Percentiles rank a stretch among this genome's conserved stretches.
Conservation (phyloP, 2,888 invertebrate genomes). For the Spilosoma lubricipeda region DNA sequence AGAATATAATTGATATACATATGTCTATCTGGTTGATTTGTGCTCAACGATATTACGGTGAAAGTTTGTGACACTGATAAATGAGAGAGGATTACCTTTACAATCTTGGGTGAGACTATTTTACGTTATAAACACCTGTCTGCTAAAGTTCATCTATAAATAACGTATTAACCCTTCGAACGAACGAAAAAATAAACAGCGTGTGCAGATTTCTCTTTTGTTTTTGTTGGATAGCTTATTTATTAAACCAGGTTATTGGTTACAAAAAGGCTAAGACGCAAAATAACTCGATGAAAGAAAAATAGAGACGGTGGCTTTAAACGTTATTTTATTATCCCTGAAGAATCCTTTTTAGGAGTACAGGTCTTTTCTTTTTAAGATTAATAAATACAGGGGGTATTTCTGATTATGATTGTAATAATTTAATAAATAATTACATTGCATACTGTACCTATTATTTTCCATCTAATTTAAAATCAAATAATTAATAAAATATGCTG, state of each 20-base stretch:
- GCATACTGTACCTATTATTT: too few relatives aligned
- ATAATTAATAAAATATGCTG: too few relatives aligned
- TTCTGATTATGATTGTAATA: too few relatives aligned
- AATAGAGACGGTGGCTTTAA: too few relatives aligned
- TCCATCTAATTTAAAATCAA: too few relatives aligned
- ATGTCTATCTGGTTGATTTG: neutral
- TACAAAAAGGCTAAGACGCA: neutral
- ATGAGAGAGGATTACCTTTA: constrained; percentile 1
- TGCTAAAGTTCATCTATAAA: neutral
- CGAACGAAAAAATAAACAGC: neutral
- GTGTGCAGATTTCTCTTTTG: neutral
- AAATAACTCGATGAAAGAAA: too few relatives aligned
- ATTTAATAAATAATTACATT: too few relatives aligned
- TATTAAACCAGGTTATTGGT: neutral
- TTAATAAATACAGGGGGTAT: too few relatives aligned
- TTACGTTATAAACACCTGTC: neutral
- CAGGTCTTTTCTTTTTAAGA: too few relatives aligned
- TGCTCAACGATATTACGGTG: constrained; percentile 9
- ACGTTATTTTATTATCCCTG: too few relatives aligned
- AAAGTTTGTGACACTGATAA: constrained; percentile 18
- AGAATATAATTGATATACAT: neutral
- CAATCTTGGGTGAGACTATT: neutral
- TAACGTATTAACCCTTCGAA: neutral
- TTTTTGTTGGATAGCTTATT: neutral
- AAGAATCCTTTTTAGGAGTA: too few relatives aligned